Evolutionary conservation across 2,113 vertebrate species (phyloP), one percentile per base, ranked within the genome.

Genomic region (Heloderma charlesbogerti): DNA sequence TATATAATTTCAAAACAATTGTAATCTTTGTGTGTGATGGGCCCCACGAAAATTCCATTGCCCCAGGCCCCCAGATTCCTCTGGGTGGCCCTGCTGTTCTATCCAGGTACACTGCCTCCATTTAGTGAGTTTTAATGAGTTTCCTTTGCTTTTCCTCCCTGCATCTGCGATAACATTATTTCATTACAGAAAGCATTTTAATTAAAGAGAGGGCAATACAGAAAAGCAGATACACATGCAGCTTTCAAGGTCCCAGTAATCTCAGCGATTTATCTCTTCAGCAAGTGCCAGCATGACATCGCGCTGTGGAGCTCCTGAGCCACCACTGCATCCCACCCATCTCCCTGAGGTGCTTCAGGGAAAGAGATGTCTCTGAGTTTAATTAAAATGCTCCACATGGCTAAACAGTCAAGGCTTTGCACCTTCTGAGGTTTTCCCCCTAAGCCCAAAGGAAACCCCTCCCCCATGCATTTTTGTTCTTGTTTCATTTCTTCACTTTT

Each of bases 171-270:
- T 86, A 88, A 89, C 84, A 93, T 91, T 89, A 87, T 86, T 87
- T 89, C 87, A 87, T 93, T 91, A 91, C 18, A 29, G 84, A 88
- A 78, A 84, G 84, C 71, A 75, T 91, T 91, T 87, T 91, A 91
- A 91, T 91, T 91, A 89, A 87, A 57, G 57, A 77, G 31, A 89
- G 67, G 77, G 84, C 67, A 82, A 90, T 77, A 87, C 20, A 87
- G 69, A 63, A 66, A 74, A 74, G 66, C 27, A 91, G 83, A 91
- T 83, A 82, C 69, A 60, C 57, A 54, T 74, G 84, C 37, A 40
- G 37, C n/a, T 48, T 63, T 51, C 71, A 83, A 69, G 60, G 90
- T 63, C 83, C 84, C 43, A 20, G 84, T 75, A 89, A 84, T 89
- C 71, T 82, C 25, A 29, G 51, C 43, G 57, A 86, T 75, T 93